These are phyloP conservation scores for Drosophila paramelanica DNA, from an alignment of 2,888 invertebrate species.

Conservation along the genomic window DNA sequence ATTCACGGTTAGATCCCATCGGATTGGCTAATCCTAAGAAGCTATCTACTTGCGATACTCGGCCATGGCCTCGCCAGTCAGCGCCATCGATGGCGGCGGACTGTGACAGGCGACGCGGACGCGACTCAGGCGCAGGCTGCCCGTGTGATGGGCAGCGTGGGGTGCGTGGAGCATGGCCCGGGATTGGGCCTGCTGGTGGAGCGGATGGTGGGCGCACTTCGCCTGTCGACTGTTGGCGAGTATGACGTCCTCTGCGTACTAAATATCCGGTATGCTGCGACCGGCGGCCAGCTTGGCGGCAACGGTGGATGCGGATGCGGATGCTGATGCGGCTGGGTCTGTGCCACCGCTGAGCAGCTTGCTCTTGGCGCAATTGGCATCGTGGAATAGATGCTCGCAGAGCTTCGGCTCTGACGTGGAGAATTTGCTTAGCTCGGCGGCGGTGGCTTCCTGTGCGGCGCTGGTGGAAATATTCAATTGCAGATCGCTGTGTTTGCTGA, in stretches of 20 bases:
- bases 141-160: constrained; percentile 44
- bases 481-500: constrained; percentile 84
- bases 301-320: constrained; percentile 25
- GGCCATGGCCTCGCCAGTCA: constrained; percentile 62
- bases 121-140: constrained; percentile 51
- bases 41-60: constrained; percentile 78
- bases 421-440: constrained; percentile 81
- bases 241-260: constrained; percentile 85
- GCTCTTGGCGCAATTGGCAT: constrained; percentile 84
- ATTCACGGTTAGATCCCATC: constrained; percentile 37
- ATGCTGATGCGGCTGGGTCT: constrained; percentile 18
- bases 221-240: constrained; percentile 80
- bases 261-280: constrained; percentile 84
- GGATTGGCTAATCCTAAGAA: constrained; percentile 15
- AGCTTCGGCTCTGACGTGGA: constrained; percentile 84
- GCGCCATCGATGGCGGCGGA: constrained; percentile 64
- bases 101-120: constrained; percentile 79
- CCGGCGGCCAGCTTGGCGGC: constrained; percentile 60
- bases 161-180: constrained; percentile 24
- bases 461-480: constrained; percentile 72
- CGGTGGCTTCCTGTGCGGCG: constrained; percentile 52
- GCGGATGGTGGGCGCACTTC: constrained; percentile 70
- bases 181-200: constrained; percentile 57
- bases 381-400: constrained; percentile 84
- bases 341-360: constrained; percentile 55